Evolutionary conservation across 2,797 vertebrate species (phyloP), one percentile per base, ranked within the genome.

Genomic region (Gymnothorax javanicus): DNA sequence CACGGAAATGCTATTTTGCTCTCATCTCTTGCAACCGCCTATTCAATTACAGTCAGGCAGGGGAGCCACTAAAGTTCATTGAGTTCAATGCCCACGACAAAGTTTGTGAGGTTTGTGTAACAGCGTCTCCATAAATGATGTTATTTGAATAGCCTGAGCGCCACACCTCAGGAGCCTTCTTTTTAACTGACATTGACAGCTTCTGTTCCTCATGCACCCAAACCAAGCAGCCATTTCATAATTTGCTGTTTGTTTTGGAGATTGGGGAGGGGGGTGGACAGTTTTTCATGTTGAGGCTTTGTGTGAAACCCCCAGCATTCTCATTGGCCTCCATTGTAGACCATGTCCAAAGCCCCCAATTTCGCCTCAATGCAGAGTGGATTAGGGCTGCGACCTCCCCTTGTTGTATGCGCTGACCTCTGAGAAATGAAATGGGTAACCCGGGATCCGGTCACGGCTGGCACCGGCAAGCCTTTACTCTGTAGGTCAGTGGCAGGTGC

Each of bases 401-500:
- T 71, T 88, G 82, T 84, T 88, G 85, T 71, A 33, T 69, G 84
- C 59, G 54, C 52, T 60, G 88, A 87, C 88, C 84, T 84, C 83
- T 86, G 54, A 86, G 85, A 85, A 84, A 88, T 89, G 87, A 84
- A 89, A 89, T 73, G 87, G 83, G 82, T 84, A 75, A 79, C 67
- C 33, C n/a, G 67, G 64, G 85, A 86, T 62, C 27, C 52, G 85
- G 88, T 84, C 87, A 86, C 56, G 84, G 81, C 82, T 57, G 60
- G 1, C 79, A 59, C 12, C 15, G 86, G 86, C 15, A 7, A 58
- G 73, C 58, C 67, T 62, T 77, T 2, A 6, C 33, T 17, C 64
- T 0, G 52, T 62, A 27, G 73, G 83, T 62, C 62, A 64, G 71
- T 71, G 58, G 87, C 87, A 87, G 87, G 81, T 85, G 84, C 60